phyloP scores from a whole-genome alignment of 2,888 invertebrate genomes.

The Notodonta ziczac region DNA sequence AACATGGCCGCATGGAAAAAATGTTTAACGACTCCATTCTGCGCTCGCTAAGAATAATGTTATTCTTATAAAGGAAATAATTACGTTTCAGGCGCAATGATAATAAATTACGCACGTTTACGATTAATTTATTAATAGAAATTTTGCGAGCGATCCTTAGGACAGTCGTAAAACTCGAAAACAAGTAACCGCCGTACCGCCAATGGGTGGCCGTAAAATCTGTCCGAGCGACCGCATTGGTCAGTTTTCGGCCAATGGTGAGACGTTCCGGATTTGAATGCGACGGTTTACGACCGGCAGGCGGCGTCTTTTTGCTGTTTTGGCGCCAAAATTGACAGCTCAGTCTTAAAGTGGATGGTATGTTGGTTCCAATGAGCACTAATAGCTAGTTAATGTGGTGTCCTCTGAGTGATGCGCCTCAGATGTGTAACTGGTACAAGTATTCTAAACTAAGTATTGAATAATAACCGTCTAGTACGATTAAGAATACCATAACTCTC shows the following conservation, averaged over 20 bases:
- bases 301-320: slow-evolving; percentile 79
- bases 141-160: slow-evolving; percentile 81
- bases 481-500: no score
- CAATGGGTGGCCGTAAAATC: slow-evolving; percentile 76
- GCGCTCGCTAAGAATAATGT: slow-evolving; percentile 56
- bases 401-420: slow-evolving; percentile 19
- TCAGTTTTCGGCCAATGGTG: slow-evolving; percentile 70
- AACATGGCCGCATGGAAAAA: slow-evolving; percentile 15
- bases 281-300: slow-evolving; percentile 79
- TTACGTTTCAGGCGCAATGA: slow-evolving; percentile 69
- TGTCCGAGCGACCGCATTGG: slow-evolving; percentile 73
- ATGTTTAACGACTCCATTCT: slow-evolving; percentile 31
- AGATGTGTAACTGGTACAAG: slow-evolving; percentile 16
- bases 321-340: slow-evolving; percentile 81
- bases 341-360: slow-evolving; percentile 44
- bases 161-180: slow-evolving; percentile 82
- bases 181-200: slow-evolving; percentile 74
- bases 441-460: no score
- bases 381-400: slow-evolving; percentile 8
- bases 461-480: no score
- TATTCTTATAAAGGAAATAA: slow-evolving; percentile 81
- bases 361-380: slow-evolving; percentile 27
- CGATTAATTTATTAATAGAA: slow-evolving; percentile 84
- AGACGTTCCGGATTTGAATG: slow-evolving; percentile 76
- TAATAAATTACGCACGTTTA: slow-evolving; percentile 78